These are phyloP conservation scores for Salarias fasciatus DNA, from an alignment of 2,797 vertebrate genomes.

Conservation along the genomic window DNA sequence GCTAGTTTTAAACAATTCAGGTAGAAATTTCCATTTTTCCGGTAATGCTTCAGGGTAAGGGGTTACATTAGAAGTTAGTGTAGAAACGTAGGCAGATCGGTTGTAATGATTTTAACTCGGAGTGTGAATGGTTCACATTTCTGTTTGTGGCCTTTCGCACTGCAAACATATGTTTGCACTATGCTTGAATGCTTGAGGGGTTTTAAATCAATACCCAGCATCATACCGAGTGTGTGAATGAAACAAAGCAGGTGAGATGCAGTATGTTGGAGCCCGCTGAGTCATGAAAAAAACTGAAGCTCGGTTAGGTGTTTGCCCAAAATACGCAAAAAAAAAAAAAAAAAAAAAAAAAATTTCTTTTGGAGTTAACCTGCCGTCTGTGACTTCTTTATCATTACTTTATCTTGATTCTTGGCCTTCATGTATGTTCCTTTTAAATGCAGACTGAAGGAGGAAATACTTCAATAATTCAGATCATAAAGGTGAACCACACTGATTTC, in stretches of 20 bases:
- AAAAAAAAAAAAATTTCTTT: background rate
- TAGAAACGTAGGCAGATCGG: conserved; percentile 14
- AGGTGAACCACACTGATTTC: conserved; percentile 19
- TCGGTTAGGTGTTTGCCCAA: conserved; percentile 6
- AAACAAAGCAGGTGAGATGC: conserved; percentile 3
- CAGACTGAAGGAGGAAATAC: conserved; percentile 9
- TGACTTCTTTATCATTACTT: conserved; percentile 3
- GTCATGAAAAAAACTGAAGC: conserved; percentile 16
- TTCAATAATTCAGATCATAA: conserved; percentile 22
- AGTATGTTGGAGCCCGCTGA: conserved; percentile 7
- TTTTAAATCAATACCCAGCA: conserved; percentile 24
- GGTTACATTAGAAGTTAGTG: conserved; percentile 13
- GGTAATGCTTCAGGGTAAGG: background rate
- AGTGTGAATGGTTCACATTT: conserved; percentile 41
- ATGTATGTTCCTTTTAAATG: conserved; percentile 36
- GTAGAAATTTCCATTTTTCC: conserved; percentile 17
- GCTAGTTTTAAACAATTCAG: conserved; percentile 21
- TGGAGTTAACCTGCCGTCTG: background rate
- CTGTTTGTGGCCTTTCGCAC: conserved; percentile 49
- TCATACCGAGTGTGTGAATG: conserved; percentile 25
- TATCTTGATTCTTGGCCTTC: conserved; percentile 6
- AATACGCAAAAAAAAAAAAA: conserved; percentile 10
- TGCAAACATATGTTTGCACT: conserved; percentile 30
- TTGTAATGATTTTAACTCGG: conserved; percentile 35
- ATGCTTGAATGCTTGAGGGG: conserved; percentile 36